Evolutionary conservation across 2,888 invertebrate species (phyloP).

Genomic region (Acanthosepion lycidas): DNA sequence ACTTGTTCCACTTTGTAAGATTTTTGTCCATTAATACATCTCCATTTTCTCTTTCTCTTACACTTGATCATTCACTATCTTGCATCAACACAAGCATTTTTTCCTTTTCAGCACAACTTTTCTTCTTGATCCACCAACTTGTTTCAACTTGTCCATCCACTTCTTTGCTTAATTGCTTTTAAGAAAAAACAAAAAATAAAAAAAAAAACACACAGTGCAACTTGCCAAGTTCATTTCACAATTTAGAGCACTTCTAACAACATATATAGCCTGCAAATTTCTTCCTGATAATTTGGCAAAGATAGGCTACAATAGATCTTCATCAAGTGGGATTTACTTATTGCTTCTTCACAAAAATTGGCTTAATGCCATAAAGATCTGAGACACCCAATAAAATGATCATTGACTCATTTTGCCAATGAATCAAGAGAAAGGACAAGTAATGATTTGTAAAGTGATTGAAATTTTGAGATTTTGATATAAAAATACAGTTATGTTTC

Average conservation of each 20-base stretch:
- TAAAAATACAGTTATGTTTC: too few species aligned
- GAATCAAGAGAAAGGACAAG: background rate
- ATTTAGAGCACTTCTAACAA: background rate
- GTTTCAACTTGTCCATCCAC: conserved; percentile 43
- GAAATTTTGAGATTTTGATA: background rate
- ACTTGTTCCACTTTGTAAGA: background rate
- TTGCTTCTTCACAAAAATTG: background rate
- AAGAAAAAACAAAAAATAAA: too few species aligned
- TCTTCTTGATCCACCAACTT: conserved; percentile 41
- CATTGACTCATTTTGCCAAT: background rate
- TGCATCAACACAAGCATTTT: conserved; percentile 38
- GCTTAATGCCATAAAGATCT: background rate
- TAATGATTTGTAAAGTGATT: background rate
- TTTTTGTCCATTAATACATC: background rate
- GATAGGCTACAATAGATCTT: background rate
- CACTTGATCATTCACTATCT: conserved; percentile 43
- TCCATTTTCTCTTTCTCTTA: conserved; percentile 37
- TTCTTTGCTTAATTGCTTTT: background rate
- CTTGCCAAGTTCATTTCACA: background rate
- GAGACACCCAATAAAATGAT: background rate
- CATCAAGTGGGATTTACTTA: background rate
- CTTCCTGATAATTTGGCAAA: background rate
- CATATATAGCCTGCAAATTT: too few species aligned
- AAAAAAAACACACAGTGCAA: too few species aligned
- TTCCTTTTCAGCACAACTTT: background rate